Evolutionary conservation across 2,113 vertebrate genomes (phyloP).

Genomic region (Orcinus orca): DNA sequence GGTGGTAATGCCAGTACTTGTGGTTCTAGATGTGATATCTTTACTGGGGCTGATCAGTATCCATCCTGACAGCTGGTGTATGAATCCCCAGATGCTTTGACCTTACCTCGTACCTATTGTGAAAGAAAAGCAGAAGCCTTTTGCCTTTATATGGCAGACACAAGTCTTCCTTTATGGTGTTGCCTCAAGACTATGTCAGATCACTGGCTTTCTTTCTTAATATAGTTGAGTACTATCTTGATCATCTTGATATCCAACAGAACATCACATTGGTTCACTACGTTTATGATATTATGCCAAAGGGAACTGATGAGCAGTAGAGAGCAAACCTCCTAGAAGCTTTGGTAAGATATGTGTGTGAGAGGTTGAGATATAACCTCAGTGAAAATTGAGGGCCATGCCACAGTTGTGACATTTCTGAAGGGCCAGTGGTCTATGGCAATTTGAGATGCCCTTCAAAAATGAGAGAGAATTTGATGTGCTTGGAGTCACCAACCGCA

Average conservation of each 20-base stretch:
- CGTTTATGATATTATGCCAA: neutral
- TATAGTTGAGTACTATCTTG: neutral
- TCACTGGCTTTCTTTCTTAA: neutral
- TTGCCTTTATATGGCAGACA: neutral
- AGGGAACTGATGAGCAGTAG: neutral
- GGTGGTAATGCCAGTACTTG: neutral
- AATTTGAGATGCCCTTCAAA: neutral
- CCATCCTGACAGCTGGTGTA: neutral
- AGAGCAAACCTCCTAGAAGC: neutral
- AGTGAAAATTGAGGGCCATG: neutral
- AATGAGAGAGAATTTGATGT: neutral
- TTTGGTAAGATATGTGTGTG: neutral
- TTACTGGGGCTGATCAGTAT: neutral
- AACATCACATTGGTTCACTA: neutral
- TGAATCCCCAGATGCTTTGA: neutral
- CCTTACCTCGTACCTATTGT: neutral
- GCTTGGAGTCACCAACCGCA: neutral
- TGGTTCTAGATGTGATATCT: neutral
- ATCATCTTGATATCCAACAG: neutral
- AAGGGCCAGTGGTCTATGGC: neutral
- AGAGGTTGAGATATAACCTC: neutral
- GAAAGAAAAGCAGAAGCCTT: neutral
- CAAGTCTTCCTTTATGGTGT: neutral
- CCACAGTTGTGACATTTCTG: neutral
- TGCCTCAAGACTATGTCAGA: neutral